Evolutionary conservation across 2,797 vertebrate species (phyloP).

Genomic region (Lacerta viridis): DNA sequence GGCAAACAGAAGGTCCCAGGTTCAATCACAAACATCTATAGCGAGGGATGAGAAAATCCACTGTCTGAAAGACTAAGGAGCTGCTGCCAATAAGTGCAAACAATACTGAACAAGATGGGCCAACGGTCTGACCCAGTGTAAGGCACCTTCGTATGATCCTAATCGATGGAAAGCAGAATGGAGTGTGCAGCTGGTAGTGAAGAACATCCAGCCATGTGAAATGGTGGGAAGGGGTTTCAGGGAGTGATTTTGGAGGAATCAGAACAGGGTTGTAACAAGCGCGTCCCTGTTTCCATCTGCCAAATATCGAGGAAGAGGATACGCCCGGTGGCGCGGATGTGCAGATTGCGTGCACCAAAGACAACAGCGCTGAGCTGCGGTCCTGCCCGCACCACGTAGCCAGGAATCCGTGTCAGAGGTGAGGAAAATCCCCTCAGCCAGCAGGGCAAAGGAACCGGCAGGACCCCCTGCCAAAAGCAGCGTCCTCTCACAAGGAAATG

Average conservation of each 20-base stretch:
- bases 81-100: too few species aligned
- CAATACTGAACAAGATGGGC: too few species aligned
- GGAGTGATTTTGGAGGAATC: neutral
- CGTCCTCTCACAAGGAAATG: neutral
- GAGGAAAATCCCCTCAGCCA: neutral
- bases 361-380: neutral
- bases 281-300: neutral
- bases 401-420: conserved; percentile 21
- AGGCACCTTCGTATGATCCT: neutral
- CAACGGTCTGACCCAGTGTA: too few species aligned
- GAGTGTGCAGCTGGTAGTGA: neutral
- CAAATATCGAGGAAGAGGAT: neutral
- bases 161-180: neutral
- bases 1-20: neutral
- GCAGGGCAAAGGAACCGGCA: neutral
- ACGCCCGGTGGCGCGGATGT: neutral
- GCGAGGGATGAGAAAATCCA: too few species aligned
- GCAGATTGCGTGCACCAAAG: neutral
- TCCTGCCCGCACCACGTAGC: conserved; percentile 8
- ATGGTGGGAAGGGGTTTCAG: neutral
- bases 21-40: neutral
- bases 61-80: too few species aligned
- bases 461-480: neutral
- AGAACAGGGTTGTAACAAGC: too few species aligned
- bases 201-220: too few species aligned